Evolutionary conservation across 2,888 invertebrate genomes (phyloP).

Genomic region (Theodoxus fluviatilis): DNA sequence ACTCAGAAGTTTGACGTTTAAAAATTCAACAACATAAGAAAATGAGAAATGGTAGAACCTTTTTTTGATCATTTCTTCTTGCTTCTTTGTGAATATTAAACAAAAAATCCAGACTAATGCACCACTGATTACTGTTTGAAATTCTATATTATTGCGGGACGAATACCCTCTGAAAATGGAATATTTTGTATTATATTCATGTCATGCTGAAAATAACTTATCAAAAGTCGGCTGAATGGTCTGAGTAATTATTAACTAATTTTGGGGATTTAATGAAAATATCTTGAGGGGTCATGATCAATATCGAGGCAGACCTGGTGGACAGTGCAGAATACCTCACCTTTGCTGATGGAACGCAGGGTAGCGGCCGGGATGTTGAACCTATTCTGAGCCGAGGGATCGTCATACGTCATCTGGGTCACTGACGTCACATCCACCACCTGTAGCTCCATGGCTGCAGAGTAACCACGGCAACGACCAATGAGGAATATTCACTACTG

Average conservation of each 20-base stretch:
- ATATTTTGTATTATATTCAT: no score
- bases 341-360: slow-evolving; percentile 36
- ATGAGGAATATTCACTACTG: no score
- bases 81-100: no score
- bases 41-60: no score
- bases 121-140: no score
- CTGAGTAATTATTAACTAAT: slow-evolving; percentile 11
- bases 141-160: no score
- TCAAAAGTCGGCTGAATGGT: neutral
- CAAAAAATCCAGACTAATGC: no score
- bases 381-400: slow-evolving; percentile 32
- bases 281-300: neutral
- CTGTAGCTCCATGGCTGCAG: slow-evolving; percentile 41
- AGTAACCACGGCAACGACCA: neutral
- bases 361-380: slow-evolving; percentile 42
- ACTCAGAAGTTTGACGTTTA: no score
- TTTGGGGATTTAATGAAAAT: slow-evolving; percentile 6
- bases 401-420: slow-evolving; percentile 30
- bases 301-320: neutral
- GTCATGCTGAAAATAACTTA: neutral
- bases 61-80: no score
- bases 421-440: slow-evolving; percentile 36
- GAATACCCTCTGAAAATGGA: no score
- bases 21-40: no score
- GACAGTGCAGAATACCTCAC: slow-evolving; percentile 24